A percentile compares a stretch with the other conserved stretches of the same genome.
These are phyloP conservation scores for Ylistrum balloti DNA, from an alignment of 1,140 invertebrate species.

Conservation along the genomic window DNA sequence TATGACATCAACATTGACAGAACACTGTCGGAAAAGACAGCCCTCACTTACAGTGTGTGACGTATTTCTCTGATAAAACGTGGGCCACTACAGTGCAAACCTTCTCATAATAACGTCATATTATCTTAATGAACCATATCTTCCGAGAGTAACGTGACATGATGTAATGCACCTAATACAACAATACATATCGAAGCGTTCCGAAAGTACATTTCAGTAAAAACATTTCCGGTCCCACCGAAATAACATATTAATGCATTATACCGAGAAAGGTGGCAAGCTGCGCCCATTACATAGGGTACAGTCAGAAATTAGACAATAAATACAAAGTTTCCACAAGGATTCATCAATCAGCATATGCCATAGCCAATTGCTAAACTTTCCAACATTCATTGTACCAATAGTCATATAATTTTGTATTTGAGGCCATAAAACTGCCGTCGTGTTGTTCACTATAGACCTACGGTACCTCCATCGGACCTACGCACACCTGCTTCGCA, in stretches of 20 bases:
- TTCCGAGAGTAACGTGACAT: neutral
- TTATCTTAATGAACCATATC: neutral
- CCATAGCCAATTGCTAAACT: slow-evolving; percentile 14
- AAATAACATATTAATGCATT: slow-evolving; percentile 36
- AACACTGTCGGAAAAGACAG: neutral
- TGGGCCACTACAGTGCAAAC: neutral
- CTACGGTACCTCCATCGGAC: neutral
- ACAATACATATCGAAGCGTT: neutral
- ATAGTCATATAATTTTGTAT: slow-evolving; percentile 36
- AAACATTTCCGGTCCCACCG: slow-evolving; percentile 1
- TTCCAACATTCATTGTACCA: slow-evolving; percentile 10
- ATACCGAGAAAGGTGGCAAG: neutral
- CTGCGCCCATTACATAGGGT: neutral
- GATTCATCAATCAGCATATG: slow-evolving; percentile 35
- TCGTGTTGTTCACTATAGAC: neutral
- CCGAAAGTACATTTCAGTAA: neutral
- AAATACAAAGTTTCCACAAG: slow-evolving; percentile 35
- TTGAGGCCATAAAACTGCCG: neutral
- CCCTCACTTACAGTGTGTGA: neutral
- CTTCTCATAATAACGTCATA: neutral
- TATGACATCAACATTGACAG: too few species aligned
- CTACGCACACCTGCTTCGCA: slow-evolving; percentile 36
- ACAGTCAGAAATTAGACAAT: slow-evolving; percentile 2
- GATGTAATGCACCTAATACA: neutral
- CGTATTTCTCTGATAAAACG: neutral